Evolutionary conservation across 2,113 vertebrate species (phyloP).

Genomic region (Camelus bactrianus): DNA sequence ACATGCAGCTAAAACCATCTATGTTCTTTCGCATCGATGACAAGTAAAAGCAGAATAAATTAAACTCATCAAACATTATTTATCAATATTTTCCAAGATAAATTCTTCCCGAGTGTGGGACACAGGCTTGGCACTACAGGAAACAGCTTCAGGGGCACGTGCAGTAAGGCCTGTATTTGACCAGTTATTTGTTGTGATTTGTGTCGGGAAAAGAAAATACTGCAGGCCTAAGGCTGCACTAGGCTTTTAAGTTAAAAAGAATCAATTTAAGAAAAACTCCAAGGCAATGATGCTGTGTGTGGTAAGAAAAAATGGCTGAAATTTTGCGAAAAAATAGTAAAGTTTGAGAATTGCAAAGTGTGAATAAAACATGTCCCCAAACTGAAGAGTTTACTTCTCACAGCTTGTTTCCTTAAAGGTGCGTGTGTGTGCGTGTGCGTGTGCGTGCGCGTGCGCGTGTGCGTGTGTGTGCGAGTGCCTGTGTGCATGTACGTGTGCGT

Average conservation of each 20-base stretch:
- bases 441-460: too few species aligned
- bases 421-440: accelerated
- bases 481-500: background rate
- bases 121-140: too few species aligned
- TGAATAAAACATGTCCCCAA: background rate
- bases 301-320: background rate
- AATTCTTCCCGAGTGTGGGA: accelerated
- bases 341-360: background rate
- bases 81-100: background rate
- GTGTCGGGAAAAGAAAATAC: background rate
- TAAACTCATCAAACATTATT: background rate
- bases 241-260: background rate
- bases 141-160: too few species aligned
- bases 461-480: accelerated
- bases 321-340: background rate
- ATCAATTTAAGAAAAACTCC: background rate
- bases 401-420: background rate
- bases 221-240: background rate
- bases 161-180: too few species aligned
- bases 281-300: background rate
- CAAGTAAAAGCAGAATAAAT: background rate
- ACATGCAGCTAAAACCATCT: background rate
- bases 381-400: accelerated
- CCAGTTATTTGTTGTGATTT: background rate
- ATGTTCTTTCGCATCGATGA: background rate